Evolutionary conservation across 1,140 invertebrate species (phyloP).

Genomic region (Archivesica marissinica): DNA sequence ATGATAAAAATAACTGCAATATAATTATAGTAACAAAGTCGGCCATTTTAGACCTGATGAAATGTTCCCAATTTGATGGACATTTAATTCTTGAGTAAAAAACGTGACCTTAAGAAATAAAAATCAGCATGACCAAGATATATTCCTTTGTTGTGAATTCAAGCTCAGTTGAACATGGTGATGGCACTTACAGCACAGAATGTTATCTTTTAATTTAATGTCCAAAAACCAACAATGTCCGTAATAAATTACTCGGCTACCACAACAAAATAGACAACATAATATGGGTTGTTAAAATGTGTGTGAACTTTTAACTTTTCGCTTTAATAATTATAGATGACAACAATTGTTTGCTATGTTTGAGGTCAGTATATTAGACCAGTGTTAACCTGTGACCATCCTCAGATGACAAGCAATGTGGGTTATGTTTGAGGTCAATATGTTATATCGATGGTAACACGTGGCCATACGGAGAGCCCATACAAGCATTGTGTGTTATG

Average conservation of each 20-base stretch:
- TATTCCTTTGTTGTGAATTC: not conserved
- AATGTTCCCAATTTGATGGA: too few relatives aligned
- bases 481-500: too few relatives aligned
- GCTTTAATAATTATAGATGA: slow-evolving; percentile 25
- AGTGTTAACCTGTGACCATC: not conserved
- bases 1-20: too few relatives aligned
- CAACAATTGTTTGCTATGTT: slow-evolving; percentile 17
- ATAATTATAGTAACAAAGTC: too few relatives aligned
- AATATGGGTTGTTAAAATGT: not conserved
- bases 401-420: too few relatives aligned
- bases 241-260: not conserved
- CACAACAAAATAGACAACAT: not conserved
- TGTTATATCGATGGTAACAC: too few relatives aligned
- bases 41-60: too few relatives aligned
- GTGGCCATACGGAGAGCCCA: too few relatives aligned
- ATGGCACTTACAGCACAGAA: slow-evolving; percentile 30
- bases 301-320: slow-evolving; percentile 42
- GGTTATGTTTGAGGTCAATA: too few relatives aligned
- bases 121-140: too few relatives aligned
- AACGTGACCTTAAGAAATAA: too few relatives aligned
- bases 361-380: slow-evolving; percentile 1
- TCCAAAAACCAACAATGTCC: not conserved
- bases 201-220: slow-evolving; percentile 40
- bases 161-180: slow-evolving; percentile 20
- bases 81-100: too few relatives aligned